Conservation (phyloP, 2,888 invertebrate species). For the Melinaea menophilus region DNA sequence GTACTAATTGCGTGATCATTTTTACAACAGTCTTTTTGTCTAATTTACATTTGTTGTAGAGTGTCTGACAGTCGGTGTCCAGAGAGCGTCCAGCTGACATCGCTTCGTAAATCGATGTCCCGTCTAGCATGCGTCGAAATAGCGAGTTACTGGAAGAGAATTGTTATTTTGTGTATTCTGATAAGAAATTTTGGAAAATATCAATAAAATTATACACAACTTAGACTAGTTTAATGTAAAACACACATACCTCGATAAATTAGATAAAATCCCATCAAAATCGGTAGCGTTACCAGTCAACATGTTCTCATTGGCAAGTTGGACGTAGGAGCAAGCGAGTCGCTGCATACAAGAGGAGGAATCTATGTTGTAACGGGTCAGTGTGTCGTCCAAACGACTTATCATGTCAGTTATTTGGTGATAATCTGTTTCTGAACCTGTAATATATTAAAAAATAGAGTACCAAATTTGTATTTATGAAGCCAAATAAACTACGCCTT, state of each 20-base stretch:
- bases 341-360: conserved; percentile 84
- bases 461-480: too few species aligned
- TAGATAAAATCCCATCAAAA: conserved; percentile 80
- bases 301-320: conserved; percentile 82
- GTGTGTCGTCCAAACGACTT: conserved; percentile 80
- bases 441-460: neutral
- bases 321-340: conserved; percentile 84
- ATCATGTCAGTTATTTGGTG: conserved; percentile 80
- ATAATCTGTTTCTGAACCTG: conserved; percentile 32
- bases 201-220: neutral
- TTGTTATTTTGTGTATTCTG: neutral
- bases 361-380: conserved; percentile 84
- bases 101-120: conserved; percentile 84
- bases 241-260: conserved; percentile 78
- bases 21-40: conserved; percentile 82
- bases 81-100: conserved; percentile 80
- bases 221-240: too few species aligned
- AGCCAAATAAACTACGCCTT: too few species aligned
- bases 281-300: conserved; percentile 80
- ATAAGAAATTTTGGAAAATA: neutral
- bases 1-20: conserved; percentile 82
- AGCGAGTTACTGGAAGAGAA: conserved; percentile 79
- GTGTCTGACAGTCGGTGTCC: conserved; percentile 76
- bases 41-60: conserved; percentile 82
- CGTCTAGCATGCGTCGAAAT: conserved; percentile 83